Conservation (phyloP, 2,113 vertebrate species). For the Pelodiscus sinensis region DNA sequence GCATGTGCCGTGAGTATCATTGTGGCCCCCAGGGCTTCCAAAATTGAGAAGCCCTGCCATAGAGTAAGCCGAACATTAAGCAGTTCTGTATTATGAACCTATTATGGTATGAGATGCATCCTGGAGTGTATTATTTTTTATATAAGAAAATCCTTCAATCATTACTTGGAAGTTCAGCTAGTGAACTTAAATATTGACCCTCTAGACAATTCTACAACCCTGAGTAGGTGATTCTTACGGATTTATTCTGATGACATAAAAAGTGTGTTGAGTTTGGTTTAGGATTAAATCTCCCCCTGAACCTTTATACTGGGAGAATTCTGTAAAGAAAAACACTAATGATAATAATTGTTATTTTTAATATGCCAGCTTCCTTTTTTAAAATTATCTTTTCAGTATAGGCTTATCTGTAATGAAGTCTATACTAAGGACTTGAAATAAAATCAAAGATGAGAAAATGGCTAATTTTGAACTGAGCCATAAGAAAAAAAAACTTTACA, state of each 20-base stretch:
- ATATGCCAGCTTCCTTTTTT: not conserved
- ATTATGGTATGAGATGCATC: rapidly evolving
- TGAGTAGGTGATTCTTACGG: not conserved
- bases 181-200: not conserved
- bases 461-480: conserved; percentile 16
- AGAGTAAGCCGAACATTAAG: rapidly evolving
- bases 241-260: not conserved
- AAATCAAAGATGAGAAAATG: conserved; percentile 11
- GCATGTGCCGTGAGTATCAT: too few species aligned
- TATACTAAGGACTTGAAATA: not conserved
- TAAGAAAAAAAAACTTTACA: not conserved
- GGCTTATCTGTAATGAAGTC: not conserved
- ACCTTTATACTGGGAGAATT: not conserved
- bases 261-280: not conserved
- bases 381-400: not conserved
- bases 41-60: too few species aligned
- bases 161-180: rapidly evolving
- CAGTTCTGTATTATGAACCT: not conserved
- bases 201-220: not conserved
- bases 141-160: rapidly evolving
- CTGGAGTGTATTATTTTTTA: rapidly evolving
- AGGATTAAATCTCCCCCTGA: not conserved
- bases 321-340: not conserved
- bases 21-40: too few species aligned
- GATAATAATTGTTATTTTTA: not conserved